phyloP scores from a whole-genome alignment of 1,140 invertebrate genomes.

The Berghia stephanieae region DNA sequence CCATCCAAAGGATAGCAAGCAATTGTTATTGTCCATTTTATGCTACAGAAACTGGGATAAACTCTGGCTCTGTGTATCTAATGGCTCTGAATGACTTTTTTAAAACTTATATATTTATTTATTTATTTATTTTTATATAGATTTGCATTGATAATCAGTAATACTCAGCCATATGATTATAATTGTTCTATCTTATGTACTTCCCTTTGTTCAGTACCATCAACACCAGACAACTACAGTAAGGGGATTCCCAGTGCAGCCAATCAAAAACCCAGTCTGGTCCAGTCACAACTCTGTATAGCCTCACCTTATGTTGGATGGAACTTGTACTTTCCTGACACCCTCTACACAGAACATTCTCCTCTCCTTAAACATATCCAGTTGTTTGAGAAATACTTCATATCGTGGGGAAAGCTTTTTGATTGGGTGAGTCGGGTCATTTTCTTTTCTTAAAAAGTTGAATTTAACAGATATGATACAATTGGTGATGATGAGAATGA shows the following conservation, averaged over 20 bases:
- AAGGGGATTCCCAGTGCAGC: conserved; percentile 13
- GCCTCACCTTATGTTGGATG: conserved; percentile 72
- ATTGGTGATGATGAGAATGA: neutral
- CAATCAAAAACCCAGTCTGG: conserved; percentile 33
- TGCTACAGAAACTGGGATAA: too few relatives aligned
- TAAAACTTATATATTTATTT: neutral
- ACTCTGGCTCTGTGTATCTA: too few relatives aligned
- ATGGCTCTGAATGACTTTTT: too few relatives aligned
- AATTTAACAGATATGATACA: neutral
- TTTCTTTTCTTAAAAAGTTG: neutral
- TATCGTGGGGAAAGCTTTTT: conserved; percentile 53
- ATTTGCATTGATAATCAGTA: neutral
- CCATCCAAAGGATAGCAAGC: too few relatives aligned
- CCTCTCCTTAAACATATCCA: conserved; percentile 51
- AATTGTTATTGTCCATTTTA: too few relatives aligned
- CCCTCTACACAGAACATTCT: conserved; percentile 64
- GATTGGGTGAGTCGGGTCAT: conserved; percentile 51
- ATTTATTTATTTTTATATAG: neutral
- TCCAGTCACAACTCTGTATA: conserved; percentile 54
- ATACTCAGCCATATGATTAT: neutral
- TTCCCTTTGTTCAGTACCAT: conserved; percentile 38
- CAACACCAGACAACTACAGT: neutral
- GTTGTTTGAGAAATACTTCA: conserved; percentile 61
- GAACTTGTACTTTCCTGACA: conserved; percentile 76
- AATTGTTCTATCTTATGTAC: conserved; percentile 39